Evolutionary conservation across 1,140 invertebrate species (phyloP).

Genomic region (Steinernema khuongi): DNA sequence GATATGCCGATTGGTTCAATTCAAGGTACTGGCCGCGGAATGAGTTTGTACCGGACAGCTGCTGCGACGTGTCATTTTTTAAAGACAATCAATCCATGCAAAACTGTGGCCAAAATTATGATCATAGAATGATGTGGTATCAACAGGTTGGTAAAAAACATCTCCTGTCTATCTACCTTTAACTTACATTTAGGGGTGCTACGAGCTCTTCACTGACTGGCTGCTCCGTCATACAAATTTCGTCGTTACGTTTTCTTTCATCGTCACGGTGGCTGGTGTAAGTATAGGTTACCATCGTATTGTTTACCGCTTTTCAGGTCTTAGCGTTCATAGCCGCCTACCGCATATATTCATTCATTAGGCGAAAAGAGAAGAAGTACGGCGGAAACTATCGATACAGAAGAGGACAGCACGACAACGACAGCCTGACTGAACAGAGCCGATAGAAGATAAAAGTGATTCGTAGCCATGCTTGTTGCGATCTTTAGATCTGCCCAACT

Average conservation of each 20-base stretch:
- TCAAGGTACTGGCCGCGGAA: slow-evolving; percentile 41
- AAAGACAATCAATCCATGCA: slow-evolving; percentile 32
- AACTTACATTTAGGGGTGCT: slow-evolving; percentile 42
- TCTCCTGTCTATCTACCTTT: not conserved
- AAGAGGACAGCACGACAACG: not conserved
- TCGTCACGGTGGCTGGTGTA: slow-evolving; percentile 49
- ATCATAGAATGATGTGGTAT: slow-evolving; percentile 24
- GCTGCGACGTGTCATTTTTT: slow-evolving; percentile 44
- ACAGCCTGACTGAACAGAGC: too few species aligned
- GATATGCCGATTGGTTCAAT: slow-evolving; percentile 46
- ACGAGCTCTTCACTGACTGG: slow-evolving; percentile 51
- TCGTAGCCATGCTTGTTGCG: too few species aligned
- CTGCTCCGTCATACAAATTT: slow-evolving; percentile 47
- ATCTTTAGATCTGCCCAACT: too few species aligned
- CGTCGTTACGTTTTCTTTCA: slow-evolving; percentile 40
- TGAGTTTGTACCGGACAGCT: slow-evolving; percentile 54
- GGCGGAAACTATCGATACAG: not conserved
- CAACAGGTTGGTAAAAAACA: slow-evolving; percentile 30
- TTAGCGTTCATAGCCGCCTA: too few species aligned
- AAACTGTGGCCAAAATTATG: slow-evolving; percentile 48
- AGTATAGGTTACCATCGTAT: not conserved
- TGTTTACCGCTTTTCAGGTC: not conserved
- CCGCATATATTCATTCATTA: not conserved
- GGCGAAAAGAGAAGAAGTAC: not conserved
- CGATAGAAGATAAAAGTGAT: too few species aligned